Percentiles rank a stretch among this genome's conserved stretches.
phyloP scores from a whole-genome alignment of 2,888 invertebrate species.

The Gari tellinella region DNA sequence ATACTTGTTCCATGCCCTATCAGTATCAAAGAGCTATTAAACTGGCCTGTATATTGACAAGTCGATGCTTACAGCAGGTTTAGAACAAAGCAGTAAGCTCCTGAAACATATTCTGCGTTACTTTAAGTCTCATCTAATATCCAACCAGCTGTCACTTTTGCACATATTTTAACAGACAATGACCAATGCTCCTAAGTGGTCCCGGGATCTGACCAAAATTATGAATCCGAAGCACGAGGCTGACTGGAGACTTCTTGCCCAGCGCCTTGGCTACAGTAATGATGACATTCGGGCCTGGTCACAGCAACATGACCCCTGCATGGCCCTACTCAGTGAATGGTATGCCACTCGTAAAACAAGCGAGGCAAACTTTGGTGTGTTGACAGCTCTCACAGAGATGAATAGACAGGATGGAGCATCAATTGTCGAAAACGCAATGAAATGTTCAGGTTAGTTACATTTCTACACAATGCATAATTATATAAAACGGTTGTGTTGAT shows the following conservation, averaged over 20 bases:
- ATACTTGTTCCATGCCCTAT: no score
- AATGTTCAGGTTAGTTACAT: slow-evolving; percentile 66
- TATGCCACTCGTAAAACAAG: slow-evolving; percentile 81
- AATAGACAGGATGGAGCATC: slow-evolving; percentile 77
- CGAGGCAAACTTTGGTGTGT: slow-evolving; percentile 76
- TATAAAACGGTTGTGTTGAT: no score
- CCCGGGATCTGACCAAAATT: slow-evolving; percentile 78
- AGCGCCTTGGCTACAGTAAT: slow-evolving; percentile 79
- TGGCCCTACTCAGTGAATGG: slow-evolving; percentile 82
- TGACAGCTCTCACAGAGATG: slow-evolving; percentile 80
- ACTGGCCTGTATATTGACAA: no score
- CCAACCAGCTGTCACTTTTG: no score
- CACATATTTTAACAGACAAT: slow-evolving; percentile 72
- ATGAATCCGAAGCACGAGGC: slow-evolving; percentile 76
- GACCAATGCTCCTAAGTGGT: slow-evolving; percentile 82
- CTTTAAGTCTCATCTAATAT: no score
- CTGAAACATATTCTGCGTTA: no score
- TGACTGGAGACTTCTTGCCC: slow-evolving; percentile 81
- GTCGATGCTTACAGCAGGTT: no score
- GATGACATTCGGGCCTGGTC: slow-evolving; percentile 82
- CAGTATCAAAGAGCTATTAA: no score
- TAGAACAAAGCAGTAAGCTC: no score
- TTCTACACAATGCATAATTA: no score
- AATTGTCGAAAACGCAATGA: slow-evolving; percentile 81
- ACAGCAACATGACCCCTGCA: slow-evolving; percentile 80